phyloP scores from a whole-genome alignment of 2,888 invertebrate genomes.

The Micoletzkya japonica region DNA sequence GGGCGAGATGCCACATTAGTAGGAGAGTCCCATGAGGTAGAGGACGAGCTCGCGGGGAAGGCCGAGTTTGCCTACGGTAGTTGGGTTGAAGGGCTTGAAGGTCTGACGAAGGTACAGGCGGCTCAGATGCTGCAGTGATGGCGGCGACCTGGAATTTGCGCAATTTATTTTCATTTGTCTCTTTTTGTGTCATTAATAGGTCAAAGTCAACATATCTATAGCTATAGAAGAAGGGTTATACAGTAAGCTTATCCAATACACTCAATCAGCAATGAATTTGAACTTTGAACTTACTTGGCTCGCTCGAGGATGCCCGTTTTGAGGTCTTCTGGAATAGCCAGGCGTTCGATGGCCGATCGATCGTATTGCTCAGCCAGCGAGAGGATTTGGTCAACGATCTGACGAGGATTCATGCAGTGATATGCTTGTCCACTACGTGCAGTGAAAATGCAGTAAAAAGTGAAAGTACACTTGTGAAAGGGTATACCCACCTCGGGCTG shows the following conservation, averaged over 20 bases:
- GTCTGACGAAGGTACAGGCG: slow-evolving; percentile 45
- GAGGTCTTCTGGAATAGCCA: slow-evolving; percentile 44
- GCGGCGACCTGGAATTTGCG: slow-evolving; percentile 43
- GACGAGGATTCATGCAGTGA: not conserved
- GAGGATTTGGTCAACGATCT: slow-evolving; percentile 44
- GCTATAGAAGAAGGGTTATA: not conserved
- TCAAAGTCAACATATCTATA: not conserved
- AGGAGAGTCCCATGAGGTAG: slow-evolving; percentile 46
- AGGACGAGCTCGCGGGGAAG: slow-evolving; percentile 42
- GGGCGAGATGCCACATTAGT: too few species aligned
- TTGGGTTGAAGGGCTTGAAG: slow-evolving; percentile 38
- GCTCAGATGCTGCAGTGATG: slow-evolving; percentile 45
- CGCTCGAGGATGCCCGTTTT: slow-evolving; percentile 41
- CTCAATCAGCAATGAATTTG: not conserved
- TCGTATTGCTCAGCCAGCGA: slow-evolving; percentile 50
- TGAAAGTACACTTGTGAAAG: not conserved
- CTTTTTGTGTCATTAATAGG: not conserved
- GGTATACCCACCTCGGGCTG: slow-evolving; percentile 37
- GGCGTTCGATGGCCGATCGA: slow-evolving; percentile 42
- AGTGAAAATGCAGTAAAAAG: not conserved
- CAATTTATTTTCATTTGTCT: not conserved
- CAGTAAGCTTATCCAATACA: not conserved
- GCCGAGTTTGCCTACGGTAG: slow-evolving; percentile 40
- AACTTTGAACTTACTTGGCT: slow-evolving; percentile 32
- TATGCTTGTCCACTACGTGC: not conserved